phyloP scores from a whole-genome alignment of 2,888 invertebrate genomes.

The Eumerus sabulonum region DNA sequence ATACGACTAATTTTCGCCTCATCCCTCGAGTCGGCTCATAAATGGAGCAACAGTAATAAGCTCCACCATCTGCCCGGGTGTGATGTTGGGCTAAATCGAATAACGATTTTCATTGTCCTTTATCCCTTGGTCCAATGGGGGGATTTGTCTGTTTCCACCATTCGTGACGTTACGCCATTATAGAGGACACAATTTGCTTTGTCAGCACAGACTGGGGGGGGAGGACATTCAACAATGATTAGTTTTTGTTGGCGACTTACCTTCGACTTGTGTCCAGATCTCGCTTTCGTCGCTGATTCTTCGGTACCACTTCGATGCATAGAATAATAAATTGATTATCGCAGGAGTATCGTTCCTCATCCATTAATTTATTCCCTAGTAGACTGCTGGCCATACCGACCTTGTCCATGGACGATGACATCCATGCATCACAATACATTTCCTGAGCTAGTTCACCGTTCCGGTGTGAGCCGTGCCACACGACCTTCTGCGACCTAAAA shows the following conservation, averaged over 20 bases:
- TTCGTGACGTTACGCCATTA: constrained; percentile 11
- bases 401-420: constrained; percentile 85
- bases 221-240: constrained; percentile 53
- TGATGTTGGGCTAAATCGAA: constrained; percentile 61
- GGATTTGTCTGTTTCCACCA: constrained; percentile 62
- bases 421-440: constrained; percentile 95
- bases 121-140: constrained; percentile 29
- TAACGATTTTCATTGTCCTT: constrained; percentile 52
- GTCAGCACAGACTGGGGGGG: constrained; percentile 4
- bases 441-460: constrained; percentile 92
- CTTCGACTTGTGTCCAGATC: constrained; percentile 74
- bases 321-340: constrained; percentile 92
- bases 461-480: constrained; percentile 96
- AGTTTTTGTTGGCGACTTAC: constrained; percentile 69
- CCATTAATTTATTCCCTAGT: constrained; percentile 86
- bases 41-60: constrained; percentile 38
- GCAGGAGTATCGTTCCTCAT: constrained; percentile 89
- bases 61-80: constrained; percentile 16
- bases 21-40: constrained; percentile 4
- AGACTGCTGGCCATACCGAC: constrained; percentile 91
- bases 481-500: constrained; percentile 92
- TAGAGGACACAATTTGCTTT: constrained; percentile 32
- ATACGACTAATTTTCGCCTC: constrained; percentile 54
- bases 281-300: constrained; percentile 81
- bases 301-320: constrained; percentile 91